Percentiles rank a stretch among this genome's conserved stretches.
phyloP scores from a whole-genome alignment of 2,888 invertebrate genomes.

The Lasioglossum figueresi region DNA sequence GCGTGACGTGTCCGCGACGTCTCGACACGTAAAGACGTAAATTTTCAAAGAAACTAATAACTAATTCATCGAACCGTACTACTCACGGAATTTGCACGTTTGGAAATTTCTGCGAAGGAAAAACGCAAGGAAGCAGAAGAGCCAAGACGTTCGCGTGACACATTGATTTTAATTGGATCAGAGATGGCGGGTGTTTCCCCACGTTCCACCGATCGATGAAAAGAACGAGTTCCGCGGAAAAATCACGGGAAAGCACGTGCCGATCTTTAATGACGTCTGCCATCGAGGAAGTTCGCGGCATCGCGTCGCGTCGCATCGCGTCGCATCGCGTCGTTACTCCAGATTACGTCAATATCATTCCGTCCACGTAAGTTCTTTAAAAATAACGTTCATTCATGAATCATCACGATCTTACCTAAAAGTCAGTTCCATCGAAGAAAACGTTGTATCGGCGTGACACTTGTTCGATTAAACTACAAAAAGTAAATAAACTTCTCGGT shows the following conservation, averaged over 20 bases:
- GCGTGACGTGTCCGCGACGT: background rate
- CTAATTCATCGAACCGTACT: background rate
- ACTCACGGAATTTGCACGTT: background rate
- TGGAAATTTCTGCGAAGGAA: background rate
- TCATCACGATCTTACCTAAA: background rate
- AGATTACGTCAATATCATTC: slow-evolving; percentile 37
- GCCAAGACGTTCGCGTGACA: too few species aligned
- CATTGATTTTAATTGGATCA: slow-evolving; percentile 15
- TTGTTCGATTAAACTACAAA: background rate
- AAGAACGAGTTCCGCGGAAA: slow-evolving; percentile 11
- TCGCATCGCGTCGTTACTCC: slow-evolving; percentile 29
- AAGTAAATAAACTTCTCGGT: background rate
- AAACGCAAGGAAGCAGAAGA: background rate
- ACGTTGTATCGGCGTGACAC: too few species aligned
- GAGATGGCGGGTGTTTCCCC: slow-evolving; percentile 5
- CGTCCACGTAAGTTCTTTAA: background rate
- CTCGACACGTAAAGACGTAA: too few species aligned
- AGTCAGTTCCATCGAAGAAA: background rate
- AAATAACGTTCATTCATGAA: slow-evolving; percentile 11
- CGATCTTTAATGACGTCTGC: slow-evolving; percentile 36
- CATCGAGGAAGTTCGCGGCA: slow-evolving; percentile 18
- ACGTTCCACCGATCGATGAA: background rate
- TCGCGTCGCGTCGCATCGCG: slow-evolving; percentile 17
- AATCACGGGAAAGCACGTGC: slow-evolving; percentile 55
- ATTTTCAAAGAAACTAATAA: background rate